Conservation (phyloP, 1,140 invertebrate species). For the Drosophila nikananu region DNA sequence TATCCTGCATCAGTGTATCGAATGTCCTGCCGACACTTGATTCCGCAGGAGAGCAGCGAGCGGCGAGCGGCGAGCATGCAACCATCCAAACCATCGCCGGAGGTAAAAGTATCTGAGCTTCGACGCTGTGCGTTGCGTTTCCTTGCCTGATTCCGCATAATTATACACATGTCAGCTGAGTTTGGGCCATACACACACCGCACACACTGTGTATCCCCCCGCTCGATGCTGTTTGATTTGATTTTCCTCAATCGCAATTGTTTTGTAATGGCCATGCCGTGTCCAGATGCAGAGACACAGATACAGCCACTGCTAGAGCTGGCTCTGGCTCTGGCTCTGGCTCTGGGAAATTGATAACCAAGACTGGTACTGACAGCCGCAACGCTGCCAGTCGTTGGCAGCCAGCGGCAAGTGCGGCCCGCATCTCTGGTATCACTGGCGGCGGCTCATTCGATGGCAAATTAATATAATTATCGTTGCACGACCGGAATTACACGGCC, state of each 20-base stretch:
- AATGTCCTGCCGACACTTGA: slow-evolving; percentile 70
- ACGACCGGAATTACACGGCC: slow-evolving; percentile 78
- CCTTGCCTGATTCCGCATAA: slow-evolving; percentile 55
- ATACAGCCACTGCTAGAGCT: slow-evolving; percentile 4
- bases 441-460: slow-evolving; percentile 80
- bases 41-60: slow-evolving; percentile 9
- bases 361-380: slow-evolving; percentile 48
- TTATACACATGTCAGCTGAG: slow-evolving; percentile 75
- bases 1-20: slow-evolving; percentile 71
- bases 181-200: slow-evolving; percentile 41
- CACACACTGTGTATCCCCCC: neutral
- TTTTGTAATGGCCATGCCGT: slow-evolving; percentile 74
- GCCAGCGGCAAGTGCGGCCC: slow-evolving; percentile 28
- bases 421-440: slow-evolving; percentile 39
- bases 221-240: slow-evolving; percentile 55
- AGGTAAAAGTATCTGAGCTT: slow-evolving; percentile 46
- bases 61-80: neutral
- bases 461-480: slow-evolving; percentile 84
- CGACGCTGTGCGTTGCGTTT: slow-evolving; percentile 1
- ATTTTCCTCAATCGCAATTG: slow-evolving; percentile 79
- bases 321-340: slow-evolving; percentile 21
- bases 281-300: slow-evolving; percentile 10
- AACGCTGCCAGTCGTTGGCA: slow-evolving; percentile 21
- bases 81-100: slow-evolving; percentile 17
- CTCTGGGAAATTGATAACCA: slow-evolving; percentile 71